Percentiles rank a stretch among this genome's conserved stretches.
Evolutionary conservation across 2,888 invertebrate genomes (phyloP).

Genomic region (Sarcophaga subvicina): DNA sequence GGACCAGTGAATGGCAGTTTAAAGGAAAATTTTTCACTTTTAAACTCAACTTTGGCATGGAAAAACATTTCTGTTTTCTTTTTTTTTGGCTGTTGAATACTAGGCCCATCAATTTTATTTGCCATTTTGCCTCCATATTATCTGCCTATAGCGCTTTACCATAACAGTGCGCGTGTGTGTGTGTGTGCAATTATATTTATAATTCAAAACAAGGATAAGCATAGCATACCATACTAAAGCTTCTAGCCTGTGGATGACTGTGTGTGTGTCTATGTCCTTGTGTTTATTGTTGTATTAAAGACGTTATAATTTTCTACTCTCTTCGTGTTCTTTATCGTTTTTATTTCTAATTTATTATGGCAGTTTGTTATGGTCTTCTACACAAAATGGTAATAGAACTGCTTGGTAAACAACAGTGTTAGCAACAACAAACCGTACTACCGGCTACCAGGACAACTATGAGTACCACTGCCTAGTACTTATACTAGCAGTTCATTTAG

Average conservation of each 20-base stretch:
- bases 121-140: neutral
- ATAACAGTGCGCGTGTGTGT: neutral
- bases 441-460: slow-evolving; percentile 11
- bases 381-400: slow-evolving; percentile 74
- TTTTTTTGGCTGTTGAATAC: slow-evolving; percentile 20
- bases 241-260: neutral
- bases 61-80: neutral
- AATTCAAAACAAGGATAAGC: slow-evolving; percentile 16
- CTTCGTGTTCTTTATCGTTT: slow-evolving; percentile 41
- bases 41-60: slow-evolving; percentile 27
- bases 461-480: neutral
- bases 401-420: slow-evolving; percentile 33
- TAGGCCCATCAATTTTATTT: slow-evolving; percentile 48
- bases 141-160: neutral
- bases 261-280: neutral
- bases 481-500: neutral
- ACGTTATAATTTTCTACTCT: slow-evolving; percentile 16
- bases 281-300: slow-evolving; percentile 42
- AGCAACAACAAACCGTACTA: slow-evolving; percentile 3
- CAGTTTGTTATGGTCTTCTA: slow-evolving; percentile 79
- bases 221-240: neutral
- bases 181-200: slow-evolving; percentile 36
- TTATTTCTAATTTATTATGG: slow-evolving; percentile 77
- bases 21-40: slow-evolving; percentile 32
- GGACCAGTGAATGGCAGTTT: neutral